A percentile compares a stretch with the other conserved stretches of the same genome.
These are phyloP conservation scores for Microcebus griseorufus DNA, from an alignment of 2,113 vertebrate genomes.

Conservation along the genomic window DNA sequence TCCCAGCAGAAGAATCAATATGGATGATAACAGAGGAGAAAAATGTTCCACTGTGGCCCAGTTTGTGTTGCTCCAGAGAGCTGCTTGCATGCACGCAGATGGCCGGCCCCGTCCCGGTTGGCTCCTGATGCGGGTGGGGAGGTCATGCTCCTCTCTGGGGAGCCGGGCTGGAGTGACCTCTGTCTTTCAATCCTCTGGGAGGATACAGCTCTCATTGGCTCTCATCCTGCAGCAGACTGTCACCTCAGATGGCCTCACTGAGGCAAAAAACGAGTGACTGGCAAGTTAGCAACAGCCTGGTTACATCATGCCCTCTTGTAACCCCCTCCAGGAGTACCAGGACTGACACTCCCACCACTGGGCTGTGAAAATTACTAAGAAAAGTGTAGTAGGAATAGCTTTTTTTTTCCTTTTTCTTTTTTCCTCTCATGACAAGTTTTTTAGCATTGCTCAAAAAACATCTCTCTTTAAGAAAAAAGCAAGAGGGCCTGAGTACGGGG, in stretches of 20 bases:
- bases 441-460: neutral
- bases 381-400: neutral
- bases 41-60: conserved; percentile 55
- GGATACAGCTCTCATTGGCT: neutral
- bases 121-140: neutral
- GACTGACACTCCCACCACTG: neutral
- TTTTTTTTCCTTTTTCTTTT: neutral
- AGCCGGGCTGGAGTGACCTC: conserved; percentile 10
- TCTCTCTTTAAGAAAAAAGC: neutral
- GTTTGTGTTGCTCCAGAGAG: neutral
- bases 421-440: neutral
- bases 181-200: neutral
- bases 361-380: neutral
- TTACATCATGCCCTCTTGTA: neutral
- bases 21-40: conserved; percentile 57
- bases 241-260: conserved; percentile 51
- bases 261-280: neutral
- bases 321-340: accelerated
- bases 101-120: neutral
- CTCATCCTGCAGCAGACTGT: neutral
- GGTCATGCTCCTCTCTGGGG: neutral
- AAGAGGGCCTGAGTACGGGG: neutral
- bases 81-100: neutral
- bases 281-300: neutral
- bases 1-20: conserved; percentile 42